Percentiles rank a stretch among this genome's conserved stretches.
Evolutionary conservation across 2,888 invertebrate species (phyloP).

Genomic region (Idaea biselata): DNA sequence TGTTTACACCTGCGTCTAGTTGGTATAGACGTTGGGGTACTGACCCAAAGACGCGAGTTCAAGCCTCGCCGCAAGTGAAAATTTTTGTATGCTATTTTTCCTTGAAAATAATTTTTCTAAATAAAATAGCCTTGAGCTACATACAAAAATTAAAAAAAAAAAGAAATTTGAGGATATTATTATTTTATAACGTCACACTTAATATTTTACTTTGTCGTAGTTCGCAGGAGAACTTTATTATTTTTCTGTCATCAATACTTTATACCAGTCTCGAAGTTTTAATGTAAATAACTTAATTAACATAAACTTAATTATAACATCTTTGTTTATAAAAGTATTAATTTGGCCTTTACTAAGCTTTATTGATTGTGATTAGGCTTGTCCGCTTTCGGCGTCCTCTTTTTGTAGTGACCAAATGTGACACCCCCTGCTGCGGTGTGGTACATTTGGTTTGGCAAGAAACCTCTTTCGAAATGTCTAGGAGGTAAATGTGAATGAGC

Average conservation of each 20-base stretch:
- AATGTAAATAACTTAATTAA: conserved; percentile 4
- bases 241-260: background rate
- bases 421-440: conserved; percentile 69
- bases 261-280: conserved; percentile 14
- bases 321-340: conserved; percentile 6
- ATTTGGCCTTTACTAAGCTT: conserved; percentile 17
- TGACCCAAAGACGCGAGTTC: no score
- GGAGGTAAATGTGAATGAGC: conserved; percentile 41
- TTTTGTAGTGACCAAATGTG: conserved; percentile 69
- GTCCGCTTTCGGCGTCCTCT: conserved; percentile 56
- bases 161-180: background rate
- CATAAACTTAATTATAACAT: conserved; percentile 8
- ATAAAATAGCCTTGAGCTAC: no score
- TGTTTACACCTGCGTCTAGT: no score
- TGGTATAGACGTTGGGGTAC: no score
- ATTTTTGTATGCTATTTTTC: no score
- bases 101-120: no score
- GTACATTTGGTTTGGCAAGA: conserved; percentile 75
- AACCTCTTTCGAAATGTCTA: conserved; percentile 67
- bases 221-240: background rate
- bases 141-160: no score
- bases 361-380: conserved; percentile 39
- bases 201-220: background rate
- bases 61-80: no score
- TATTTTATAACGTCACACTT: background rate